phyloP scores from a whole-genome alignment of 2,797 vertebrate genomes.

The Cheirogaleus major region DNA sequence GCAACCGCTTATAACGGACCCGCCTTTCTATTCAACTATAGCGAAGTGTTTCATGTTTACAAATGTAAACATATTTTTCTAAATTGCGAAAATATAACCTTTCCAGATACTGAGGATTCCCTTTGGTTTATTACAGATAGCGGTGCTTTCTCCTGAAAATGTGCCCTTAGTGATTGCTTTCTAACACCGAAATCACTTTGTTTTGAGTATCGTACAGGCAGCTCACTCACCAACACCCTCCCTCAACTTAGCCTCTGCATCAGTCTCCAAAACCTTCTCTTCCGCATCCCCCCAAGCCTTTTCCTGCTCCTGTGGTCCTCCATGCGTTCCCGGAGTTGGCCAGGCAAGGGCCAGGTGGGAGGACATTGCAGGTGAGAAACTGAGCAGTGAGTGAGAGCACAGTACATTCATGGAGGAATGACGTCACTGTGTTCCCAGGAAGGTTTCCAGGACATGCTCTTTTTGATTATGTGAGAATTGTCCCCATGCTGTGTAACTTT shows the following conservation, averaged over 20 bases:
- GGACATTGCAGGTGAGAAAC: too few relatives aligned
- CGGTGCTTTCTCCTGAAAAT: neutral
- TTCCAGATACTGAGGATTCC: neutral
- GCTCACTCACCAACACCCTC: neutral
- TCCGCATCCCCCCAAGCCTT: neutral
- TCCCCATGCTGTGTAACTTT: neutral
- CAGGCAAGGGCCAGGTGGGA: too few relatives aligned
- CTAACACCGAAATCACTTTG: neutral
- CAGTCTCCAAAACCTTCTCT: neutral
- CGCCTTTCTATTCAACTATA: neutral
- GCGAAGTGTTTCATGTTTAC: neutral
- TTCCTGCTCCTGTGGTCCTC: fast-evolving
- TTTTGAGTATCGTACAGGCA: neutral
- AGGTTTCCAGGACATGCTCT: fast-evolving
- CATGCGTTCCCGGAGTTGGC: neutral
- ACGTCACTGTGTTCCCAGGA: fast-evolving
- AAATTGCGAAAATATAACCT: neutral
- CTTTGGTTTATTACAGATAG: neutral
- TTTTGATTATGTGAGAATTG: fast-evolving
- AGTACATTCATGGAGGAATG: fast-evolving
- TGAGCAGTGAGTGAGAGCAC: neutral
- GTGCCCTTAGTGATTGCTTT: too few relatives aligned
- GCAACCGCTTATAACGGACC: fast-evolving
- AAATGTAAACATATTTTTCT: neutral
- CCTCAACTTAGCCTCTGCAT: neutral